Evolutionary conservation across 2,888 invertebrate species (phyloP), one percentile per base, ranked within the genome.

Genomic region (Hofmannophila pseudospretella): DNA sequence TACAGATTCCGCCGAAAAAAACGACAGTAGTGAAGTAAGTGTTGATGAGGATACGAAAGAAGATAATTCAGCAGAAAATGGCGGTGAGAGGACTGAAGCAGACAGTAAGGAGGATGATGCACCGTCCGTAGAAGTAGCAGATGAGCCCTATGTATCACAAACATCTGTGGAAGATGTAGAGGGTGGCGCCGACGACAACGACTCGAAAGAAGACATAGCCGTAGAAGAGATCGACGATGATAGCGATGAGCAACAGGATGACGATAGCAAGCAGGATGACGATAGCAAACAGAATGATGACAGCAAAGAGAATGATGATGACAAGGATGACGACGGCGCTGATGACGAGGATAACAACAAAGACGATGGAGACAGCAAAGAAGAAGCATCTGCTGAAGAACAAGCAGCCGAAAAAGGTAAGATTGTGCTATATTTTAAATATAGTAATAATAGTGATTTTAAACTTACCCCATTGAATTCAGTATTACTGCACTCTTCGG

Each of bases 1-100:
- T 67, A 29, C 71, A 86, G 85, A 82, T 69, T 79, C 84, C 66
- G 67, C 67, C 53, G 85, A 81, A 71, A 85, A 85, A 73, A 77
- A 76, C 74, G 82, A 82, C 55, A 86, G 86, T 71, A 78, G 74
- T 76, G 88, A 88, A 78, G 69, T 75, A 58, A 79, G 74, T 59
- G 65, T 82, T 57, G 76, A 76, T 53, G 73, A 78, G 60, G 76
- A 79, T 60, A 74, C 80, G 67, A 79, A 72, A 65, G 79, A 82
- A 67, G 68, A 56, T 42, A 69, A 62, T 62, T 81, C 82, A 58
- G 65, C 58, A 48, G 84, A 85, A 67, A 78, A 71, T 47, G 73
- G 67, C 35, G 78, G 57, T 14, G 66, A 66, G 44, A 63, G 58
- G 39, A 52, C 54, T 34, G 67, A 71, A 36, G 48, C 48, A 13